Evolutionary conservation across 2,113 vertebrate genomes (phyloP).

Genomic region (Thamnophis sirtalis): DNA sequence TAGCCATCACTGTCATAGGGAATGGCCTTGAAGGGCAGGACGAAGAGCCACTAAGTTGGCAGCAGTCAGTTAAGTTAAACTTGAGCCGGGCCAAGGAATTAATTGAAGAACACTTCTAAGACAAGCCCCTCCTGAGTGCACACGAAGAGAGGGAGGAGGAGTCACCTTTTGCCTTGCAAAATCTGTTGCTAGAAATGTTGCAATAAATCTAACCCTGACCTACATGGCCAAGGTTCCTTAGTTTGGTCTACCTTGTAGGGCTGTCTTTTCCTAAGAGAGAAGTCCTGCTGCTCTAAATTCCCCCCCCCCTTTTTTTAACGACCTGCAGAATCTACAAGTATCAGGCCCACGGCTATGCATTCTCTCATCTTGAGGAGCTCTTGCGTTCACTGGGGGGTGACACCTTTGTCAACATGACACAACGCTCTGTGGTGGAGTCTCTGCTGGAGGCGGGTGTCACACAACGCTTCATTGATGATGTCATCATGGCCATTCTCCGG

Average conservation of each 20-base stretch:
- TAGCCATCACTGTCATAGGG: not conserved
- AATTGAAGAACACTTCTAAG: not conserved
- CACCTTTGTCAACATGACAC: constrained; percentile 93
- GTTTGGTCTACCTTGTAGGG: not conserved
- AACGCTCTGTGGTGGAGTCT: constrained; percentile 84
- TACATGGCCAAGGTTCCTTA: not conserved
- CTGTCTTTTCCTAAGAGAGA: not conserved
- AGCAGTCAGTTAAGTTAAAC: not conserved
- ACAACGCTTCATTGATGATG: constrained; percentile 92
- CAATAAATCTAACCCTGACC: not conserved
- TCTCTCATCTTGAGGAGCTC: constrained; percentile 90
- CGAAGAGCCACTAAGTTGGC: not conserved
- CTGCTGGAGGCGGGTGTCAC: constrained; percentile 91
- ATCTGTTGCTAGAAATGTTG: not conserved
- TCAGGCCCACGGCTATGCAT: constrained; percentile 92
- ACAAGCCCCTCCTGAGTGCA: not conserved
- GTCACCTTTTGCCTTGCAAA: not conserved
- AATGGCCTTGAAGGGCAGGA: not conserved
- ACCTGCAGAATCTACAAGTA: constrained; percentile 91
- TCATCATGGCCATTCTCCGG: constrained; percentile 88
- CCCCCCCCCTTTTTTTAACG: not conserved
- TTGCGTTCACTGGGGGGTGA: constrained; percentile 86
- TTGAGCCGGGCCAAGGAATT: not conserved
- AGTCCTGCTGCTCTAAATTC: not conserved
- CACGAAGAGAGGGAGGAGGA: not conserved